Percentiles rank a stretch among this genome's conserved stretches.
Conservation (phyloP, 2,113 vertebrate genomes). For the Dendropsophus ebraccatus region DNA sequence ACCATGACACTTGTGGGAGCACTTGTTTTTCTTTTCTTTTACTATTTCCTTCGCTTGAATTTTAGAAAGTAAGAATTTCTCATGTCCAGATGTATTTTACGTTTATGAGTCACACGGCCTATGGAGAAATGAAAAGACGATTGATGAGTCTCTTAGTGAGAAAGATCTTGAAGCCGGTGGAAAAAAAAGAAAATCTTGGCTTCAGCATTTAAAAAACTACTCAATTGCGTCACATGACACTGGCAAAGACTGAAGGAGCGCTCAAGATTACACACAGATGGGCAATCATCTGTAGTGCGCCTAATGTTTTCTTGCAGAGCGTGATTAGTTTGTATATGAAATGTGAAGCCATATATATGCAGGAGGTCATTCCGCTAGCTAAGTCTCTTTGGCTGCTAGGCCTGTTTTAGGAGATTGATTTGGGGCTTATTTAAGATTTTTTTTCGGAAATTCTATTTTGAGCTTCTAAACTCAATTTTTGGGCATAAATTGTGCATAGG, state of each 20-base stretch:
- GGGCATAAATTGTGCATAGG: not conserved
- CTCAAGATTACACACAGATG: not conserved
- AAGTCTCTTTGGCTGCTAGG: not conserved
- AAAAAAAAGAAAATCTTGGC: not conserved
- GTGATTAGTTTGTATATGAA: not conserved
- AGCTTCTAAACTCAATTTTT: not conserved
- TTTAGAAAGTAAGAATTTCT: not conserved
- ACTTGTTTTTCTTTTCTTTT: not conserved
- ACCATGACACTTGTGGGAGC: not conserved
- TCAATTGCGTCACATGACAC: not conserved
- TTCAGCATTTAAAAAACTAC: not conserved
- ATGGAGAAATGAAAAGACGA: not conserved
- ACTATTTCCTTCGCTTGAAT: not conserved
- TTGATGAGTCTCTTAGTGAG: not conserved
- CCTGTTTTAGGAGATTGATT: not conserved
- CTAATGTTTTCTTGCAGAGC: not conserved
- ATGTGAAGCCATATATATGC: slow-evolving; percentile 3
- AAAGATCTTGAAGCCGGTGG: not conserved
- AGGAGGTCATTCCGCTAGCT: not conserved
- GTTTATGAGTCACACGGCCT: slow-evolving; percentile 4
- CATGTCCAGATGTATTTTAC: not conserved
- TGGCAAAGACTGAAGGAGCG: not conserved
- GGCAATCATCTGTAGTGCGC: not conserved
- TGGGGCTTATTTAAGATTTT: not conserved
- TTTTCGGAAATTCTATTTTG: not conserved